Evolutionary conservation across 2,888 invertebrate species (phyloP).

Genomic region (Phortica magna): DNA sequence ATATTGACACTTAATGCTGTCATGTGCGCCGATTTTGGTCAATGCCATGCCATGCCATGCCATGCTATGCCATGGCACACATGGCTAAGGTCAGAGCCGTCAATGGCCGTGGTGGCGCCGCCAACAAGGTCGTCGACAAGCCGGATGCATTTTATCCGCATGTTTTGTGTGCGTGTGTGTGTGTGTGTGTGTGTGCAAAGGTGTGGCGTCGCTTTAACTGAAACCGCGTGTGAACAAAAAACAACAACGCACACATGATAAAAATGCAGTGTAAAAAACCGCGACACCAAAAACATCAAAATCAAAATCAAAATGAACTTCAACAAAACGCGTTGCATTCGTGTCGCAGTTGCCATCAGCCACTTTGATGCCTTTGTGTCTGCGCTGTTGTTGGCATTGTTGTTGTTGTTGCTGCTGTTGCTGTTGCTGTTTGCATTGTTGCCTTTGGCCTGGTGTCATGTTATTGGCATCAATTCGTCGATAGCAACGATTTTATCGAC

Average conservation of each 20-base stretch:
- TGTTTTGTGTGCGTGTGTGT: too few species aligned
- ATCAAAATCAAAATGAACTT: slow-evolving; percentile 16
- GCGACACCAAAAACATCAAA: background rate
- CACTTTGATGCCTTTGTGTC: background rate
- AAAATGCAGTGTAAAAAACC: background rate
- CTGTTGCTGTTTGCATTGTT: background rate
- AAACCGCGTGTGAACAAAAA: background rate
- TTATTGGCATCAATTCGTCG: background rate
- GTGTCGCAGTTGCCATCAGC: background rate
- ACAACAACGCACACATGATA: background rate
- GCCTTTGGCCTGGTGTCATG: background rate
- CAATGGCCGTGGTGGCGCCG: too few species aligned
- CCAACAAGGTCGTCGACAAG: background rate
- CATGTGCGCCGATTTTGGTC: slow-evolving; percentile 15
- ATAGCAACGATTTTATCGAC: background rate
- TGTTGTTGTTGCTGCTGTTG: background rate
- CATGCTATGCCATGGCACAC: background rate
- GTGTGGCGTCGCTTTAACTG: background rate
- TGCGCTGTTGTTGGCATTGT: background rate
- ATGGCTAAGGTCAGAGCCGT: background rate
- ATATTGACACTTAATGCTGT: slow-evolving; percentile 34
- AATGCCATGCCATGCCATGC: background rate
- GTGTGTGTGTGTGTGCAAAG: background rate
- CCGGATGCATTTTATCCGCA: background rate
- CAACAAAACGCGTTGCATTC: slow-evolving; percentile 18